These are phyloP conservation scores for Gymnothorax reevesii DNA, from an alignment of 2,797 vertebrate species.

Conservation along the genomic window DNA sequence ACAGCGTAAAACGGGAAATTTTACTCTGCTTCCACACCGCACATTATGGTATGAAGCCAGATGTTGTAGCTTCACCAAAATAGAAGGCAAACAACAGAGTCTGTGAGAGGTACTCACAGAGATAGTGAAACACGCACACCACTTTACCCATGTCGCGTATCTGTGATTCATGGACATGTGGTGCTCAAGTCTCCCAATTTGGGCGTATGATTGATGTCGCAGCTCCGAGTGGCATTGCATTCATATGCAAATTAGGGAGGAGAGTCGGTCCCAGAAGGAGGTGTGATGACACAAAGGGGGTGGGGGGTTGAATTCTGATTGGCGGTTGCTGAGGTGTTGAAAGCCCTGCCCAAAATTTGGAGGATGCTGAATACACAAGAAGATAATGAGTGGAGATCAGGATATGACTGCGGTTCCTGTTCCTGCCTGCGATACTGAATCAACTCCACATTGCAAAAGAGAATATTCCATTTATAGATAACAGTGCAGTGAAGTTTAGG, in stretches of 20 bases:
- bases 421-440: neutral
- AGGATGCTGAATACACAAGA: neutral
- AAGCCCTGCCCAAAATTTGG: neutral
- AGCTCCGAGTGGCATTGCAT: neutral
- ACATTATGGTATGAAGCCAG: no score
- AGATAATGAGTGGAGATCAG: slow-evolving; percentile 1
- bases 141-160: neutral
- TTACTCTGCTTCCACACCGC: no score
- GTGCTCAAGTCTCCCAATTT: neutral
- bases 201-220: neutral
- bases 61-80: neutral
- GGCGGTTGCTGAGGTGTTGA: neutral
- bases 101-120: neutral
- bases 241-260: neutral
- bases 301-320: neutral
- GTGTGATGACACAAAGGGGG: neutral
- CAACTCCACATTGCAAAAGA: neutral
- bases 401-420: neutral
- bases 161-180: neutral
- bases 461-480: neutral
- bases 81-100: neutral
- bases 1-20: no score
- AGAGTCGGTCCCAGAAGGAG: neutral
- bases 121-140: neutral
- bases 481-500: neutral